phyloP scores from a whole-genome alignment of 2,888 invertebrate species.

The Ophraella communa region DNA sequence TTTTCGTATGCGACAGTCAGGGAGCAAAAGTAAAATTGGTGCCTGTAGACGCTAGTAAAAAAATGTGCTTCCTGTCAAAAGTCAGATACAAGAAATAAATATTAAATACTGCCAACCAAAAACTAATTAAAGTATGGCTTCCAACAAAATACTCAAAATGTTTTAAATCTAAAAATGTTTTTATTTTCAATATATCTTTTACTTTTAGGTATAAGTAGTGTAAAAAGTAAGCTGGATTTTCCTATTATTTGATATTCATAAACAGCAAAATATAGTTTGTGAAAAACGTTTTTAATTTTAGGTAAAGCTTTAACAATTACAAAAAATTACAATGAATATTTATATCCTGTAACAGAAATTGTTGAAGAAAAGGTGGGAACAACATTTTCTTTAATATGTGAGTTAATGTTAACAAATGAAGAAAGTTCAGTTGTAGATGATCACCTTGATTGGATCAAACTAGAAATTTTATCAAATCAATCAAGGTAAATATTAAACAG shows the following conservation, averaged over 20 bases:
- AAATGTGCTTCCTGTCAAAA: neutral
- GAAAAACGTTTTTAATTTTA: slow-evolving; percentile 21
- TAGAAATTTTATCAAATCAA: slow-evolving; percentile 34
- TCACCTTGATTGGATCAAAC: slow-evolving; percentile 52
- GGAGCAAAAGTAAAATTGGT: no score
- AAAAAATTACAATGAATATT: slow-evolving; percentile 51
- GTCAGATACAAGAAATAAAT: neutral
- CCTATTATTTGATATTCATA: neutral
- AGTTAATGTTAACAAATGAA: slow-evolving; percentile 45
- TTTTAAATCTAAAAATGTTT: slow-evolving; percentile 38
- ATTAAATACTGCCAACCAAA: neutral
- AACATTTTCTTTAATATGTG: slow-evolving; percentile 55
- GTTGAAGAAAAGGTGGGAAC: slow-evolving; percentile 54
- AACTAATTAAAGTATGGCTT: slow-evolving; percentile 39
- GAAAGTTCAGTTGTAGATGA: slow-evolving; percentile 46
- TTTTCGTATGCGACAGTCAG: no score
- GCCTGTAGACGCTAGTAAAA: neutral
- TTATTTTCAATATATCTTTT: slow-evolving; percentile 36
- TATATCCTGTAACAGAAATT: slow-evolving; percentile 48
- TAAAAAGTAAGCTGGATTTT: slow-evolving; percentile 41
- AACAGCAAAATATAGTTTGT: slow-evolving; percentile 17
- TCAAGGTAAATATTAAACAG: slow-evolving; percentile 27
- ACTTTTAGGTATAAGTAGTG: slow-evolving; percentile 40
- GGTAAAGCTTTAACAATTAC: slow-evolving; percentile 53
- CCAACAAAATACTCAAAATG: slow-evolving; percentile 38